These are phyloP conservation scores for Myoxocephalus aenaeus DNA, from an alignment of 2,797 vertebrate genomes.

Conservation along the genomic window DNA sequence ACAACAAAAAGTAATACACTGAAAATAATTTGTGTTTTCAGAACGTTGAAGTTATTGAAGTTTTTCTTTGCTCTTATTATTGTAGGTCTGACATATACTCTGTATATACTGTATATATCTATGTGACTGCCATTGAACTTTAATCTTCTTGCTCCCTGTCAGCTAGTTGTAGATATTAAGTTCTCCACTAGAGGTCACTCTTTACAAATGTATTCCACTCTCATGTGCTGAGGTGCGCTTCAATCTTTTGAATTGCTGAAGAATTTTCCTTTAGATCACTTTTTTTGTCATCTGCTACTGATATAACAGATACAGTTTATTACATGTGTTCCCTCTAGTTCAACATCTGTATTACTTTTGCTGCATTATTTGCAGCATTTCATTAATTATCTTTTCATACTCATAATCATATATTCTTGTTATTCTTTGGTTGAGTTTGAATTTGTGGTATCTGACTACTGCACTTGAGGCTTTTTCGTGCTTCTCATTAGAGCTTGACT, in stretches of 20 bases:
- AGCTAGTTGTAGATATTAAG: neutral
- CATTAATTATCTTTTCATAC: neutral
- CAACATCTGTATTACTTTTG: neutral
- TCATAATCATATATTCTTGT: no score
- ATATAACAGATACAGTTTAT: neutral
- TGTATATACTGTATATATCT: no score
- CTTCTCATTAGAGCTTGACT: neutral
- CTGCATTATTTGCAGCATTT: neutral
- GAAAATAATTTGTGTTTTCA: no score
- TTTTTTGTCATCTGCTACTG: neutral
- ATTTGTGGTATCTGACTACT: neutral
- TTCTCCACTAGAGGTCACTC: slow-evolving; percentile 25
- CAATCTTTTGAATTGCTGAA: no score
- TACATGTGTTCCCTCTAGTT: neutral
- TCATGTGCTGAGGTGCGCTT: neutral
- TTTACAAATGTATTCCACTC: neutral
- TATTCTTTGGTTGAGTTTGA: neutral
- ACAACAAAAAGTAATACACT: no score
- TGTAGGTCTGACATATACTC: neutral
- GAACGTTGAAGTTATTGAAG: no score
- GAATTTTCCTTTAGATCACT: no score
- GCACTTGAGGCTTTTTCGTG: neutral
- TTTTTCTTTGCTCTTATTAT: neutral
- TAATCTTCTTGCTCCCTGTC: neutral
- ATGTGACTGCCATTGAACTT: neutral